Evolutionary conservation across 2,888 invertebrate genomes (phyloP).

Genomic region (Bellardia pandia): DNA sequence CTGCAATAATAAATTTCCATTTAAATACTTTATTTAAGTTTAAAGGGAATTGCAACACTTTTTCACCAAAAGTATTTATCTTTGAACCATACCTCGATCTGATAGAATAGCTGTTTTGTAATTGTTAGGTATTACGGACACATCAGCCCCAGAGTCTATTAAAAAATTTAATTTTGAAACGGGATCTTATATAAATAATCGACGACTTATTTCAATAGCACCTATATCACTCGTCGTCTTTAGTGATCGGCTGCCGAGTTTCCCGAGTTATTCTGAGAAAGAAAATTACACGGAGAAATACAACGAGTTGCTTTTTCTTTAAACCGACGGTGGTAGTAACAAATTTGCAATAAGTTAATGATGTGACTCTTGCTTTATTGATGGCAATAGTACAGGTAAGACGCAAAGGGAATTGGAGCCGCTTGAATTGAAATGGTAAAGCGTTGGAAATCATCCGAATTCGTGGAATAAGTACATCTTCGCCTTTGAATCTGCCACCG

Average conservation of each 20-base stretch:
- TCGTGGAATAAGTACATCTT: too few species aligned
- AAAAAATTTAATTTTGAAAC: slow-evolving; percentile 4
- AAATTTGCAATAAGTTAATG: too few species aligned
- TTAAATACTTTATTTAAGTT: background rate
- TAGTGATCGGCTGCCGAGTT: background rate
- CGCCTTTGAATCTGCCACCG: too few species aligned
- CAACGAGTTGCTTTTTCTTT: too few species aligned
- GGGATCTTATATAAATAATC: slow-evolving; percentile 4
- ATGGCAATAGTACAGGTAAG: too few species aligned
- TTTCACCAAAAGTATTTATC: slow-evolving; percentile 8
- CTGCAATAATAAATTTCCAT: background rate
- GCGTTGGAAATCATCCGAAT: too few species aligned
- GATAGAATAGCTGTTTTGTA: background rate
- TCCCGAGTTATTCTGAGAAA: background rate
- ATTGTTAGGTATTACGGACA: background rate
- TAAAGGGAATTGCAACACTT: background rate
- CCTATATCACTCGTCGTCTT: background rate
- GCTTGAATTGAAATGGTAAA: too few species aligned
- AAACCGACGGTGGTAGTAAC: background rate
- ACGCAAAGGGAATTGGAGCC: too few species aligned
- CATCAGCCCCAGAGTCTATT: slow-evolving; percentile 10
- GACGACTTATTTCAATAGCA: background rate
- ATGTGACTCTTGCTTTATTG: too few species aligned
- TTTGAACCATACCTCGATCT: background rate
- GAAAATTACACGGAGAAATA: background rate